Evolutionary conservation across 2,797 vertebrate species (phyloP).

Genomic region (Myripristis jacobus): DNA sequence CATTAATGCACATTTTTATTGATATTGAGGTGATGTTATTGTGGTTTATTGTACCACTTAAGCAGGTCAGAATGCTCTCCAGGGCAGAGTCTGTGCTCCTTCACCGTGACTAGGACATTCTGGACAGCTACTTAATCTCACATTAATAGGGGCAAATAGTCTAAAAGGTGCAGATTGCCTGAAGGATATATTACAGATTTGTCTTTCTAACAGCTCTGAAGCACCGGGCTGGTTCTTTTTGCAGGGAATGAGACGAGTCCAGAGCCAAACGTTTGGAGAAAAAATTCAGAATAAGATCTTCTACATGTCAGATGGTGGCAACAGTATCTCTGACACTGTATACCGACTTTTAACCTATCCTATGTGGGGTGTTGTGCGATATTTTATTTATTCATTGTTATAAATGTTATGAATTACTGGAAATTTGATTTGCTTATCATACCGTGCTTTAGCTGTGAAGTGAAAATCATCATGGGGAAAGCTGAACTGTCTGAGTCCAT

Average conservation of each 20-base stretch:
- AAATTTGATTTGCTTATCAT: background rate
- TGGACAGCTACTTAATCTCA: slow-evolving; percentile 41
- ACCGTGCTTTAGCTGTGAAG: background rate
- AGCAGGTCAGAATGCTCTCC: slow-evolving; percentile 35
- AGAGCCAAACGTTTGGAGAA: background rate
- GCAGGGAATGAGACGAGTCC: background rate
- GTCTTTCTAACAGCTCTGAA: slow-evolving; percentile 13
- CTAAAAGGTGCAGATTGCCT: slow-evolving; percentile 16
- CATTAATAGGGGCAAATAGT: slow-evolving; percentile 41
- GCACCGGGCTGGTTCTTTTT: background rate
- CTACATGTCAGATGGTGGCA: background rate
- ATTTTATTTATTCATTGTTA: too few relatives aligned
- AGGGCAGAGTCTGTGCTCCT: slow-evolving; percentile 25
- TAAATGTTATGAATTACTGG: background rate
- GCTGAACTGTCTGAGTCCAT: background rate
- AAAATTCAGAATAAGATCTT: background rate
- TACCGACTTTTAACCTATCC: too few relatives aligned
- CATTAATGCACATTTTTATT: slow-evolving; percentile 60
- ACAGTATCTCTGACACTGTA: too few relatives aligned
- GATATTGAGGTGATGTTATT: slow-evolving; percentile 42
- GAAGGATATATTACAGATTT: slow-evolving; percentile 27
- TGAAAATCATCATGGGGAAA: too few relatives aligned
- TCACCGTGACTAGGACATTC: slow-evolving; percentile 23
- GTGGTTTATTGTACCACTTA: slow-evolving; percentile 51
- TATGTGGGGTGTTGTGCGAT: too few relatives aligned